phyloP scores from a whole-genome alignment of 2,888 invertebrate species.

The Andrena fulva region DNA sequence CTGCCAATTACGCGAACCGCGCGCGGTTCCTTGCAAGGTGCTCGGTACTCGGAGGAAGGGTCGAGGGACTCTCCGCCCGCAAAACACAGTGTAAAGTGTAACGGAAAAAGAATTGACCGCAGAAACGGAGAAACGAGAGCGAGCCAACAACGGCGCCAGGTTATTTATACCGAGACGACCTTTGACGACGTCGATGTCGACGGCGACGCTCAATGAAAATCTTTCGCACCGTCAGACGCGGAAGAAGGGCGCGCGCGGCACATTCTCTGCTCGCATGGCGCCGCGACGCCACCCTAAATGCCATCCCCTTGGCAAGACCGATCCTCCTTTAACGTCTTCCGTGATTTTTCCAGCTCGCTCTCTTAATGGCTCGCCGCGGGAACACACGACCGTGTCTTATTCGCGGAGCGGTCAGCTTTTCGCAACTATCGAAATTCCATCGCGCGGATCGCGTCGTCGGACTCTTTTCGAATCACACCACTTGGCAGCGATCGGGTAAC shows the following conservation, averaged over 20 bases:
- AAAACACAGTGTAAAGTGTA: conserved; percentile 25
- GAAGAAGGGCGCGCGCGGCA: conserved; percentile 51
- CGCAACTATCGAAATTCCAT: neutral
- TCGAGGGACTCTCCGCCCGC: neutral
- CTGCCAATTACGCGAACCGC: neutral
- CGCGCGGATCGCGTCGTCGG: neutral
- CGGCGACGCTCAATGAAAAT: conserved; percentile 70
- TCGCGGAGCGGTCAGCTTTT: neutral
- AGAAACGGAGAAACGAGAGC: conserved; percentile 58
- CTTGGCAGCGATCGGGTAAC: conserved; percentile 25
- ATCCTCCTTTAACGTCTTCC: neutral
- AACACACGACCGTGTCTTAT: neutral
- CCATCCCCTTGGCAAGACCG: conserved; percentile 35
- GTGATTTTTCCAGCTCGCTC: neutral
- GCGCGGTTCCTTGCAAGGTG: neutral
- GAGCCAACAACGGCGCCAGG: conserved; percentile 75
- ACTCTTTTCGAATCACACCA: neutral
- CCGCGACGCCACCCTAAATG: conserved; percentile 58
- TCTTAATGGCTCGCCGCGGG: neutral
- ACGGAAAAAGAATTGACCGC: conserved; percentile 58
- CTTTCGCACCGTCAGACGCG: conserved; percentile 62
- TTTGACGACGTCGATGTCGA: conserved; percentile 73
- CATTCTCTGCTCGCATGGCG: conserved; percentile 47
- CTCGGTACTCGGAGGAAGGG: neutral
- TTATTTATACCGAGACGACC: conserved; percentile 80